Base-by-base conservation (phyloP, 2,888 invertebrate species). In the Pharmacophagus antenor region DNA sequence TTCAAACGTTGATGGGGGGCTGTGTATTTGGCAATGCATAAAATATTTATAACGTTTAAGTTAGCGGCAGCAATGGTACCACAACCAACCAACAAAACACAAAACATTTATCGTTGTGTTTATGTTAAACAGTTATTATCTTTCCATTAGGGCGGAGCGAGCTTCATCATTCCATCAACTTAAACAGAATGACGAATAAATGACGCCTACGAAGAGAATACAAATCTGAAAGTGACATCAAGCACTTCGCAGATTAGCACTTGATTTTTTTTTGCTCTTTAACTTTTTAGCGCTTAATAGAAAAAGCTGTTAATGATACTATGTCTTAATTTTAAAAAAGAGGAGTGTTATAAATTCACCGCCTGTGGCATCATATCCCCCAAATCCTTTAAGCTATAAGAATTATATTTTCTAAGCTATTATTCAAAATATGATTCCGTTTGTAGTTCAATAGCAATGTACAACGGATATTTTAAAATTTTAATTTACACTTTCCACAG, bases 111-210 rank as follows among this genome's bases (percentile, higher is more conserved):
- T 67, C 68, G 70, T 67, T 66, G 59, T 63, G 65, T 62, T 68
- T 68, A 70, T 69, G 65, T 70, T 73, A 71, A 76, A 76, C 74
- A 72, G 73, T 75, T 82, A 79, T 80, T 80, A 80, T 77, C 71
- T 77, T 80, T 80, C 77, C 79, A 80, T 80, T 80, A 80, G 67
- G 66, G 65, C 62, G 66, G 63, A 47, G 41, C 60, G 63, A 58
- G 57, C 60, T 62, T 56, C 61, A 60, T 55, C 58, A 21, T 25
- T 59, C 70, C 68, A 67, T 72, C 68, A 64, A 70, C 70, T 66
- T 69, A 68, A 72, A 72, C 63, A 64, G 68, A 59, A 67, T 67
- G 66, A 73, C 70, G 72, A 64, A 37, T 59, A 25, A 53, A 58
- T 55, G 52, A 25, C 20, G 41, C 17, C 56, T 46, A 15, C 49